Base-by-base conservation (phyloP, 2,797 vertebrate species). In the Clarias platycephalus region DNA sequence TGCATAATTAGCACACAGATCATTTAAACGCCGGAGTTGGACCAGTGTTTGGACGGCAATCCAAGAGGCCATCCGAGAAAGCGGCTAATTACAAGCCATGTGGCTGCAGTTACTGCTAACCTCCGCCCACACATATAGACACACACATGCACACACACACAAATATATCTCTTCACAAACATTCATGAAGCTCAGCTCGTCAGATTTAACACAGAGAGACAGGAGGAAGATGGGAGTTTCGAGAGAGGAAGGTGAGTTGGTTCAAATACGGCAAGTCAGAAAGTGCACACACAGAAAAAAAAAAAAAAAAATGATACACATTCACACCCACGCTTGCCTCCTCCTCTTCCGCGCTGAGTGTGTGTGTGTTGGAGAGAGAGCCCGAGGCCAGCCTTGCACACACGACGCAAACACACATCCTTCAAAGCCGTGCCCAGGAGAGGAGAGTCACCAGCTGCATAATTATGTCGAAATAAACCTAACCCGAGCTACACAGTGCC, bases 71-170 rank as follows among this genome's bases (percentile, higher is more conserved):
- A 74, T 66, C 83, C 60, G 81, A 87, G 83, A 86, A 85, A 88
- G 84, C 37, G 80, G 83, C 86, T 89, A 90, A 90, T 90, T 89
- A 88, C 86, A 84, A 89, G 86, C 84, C 84, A 84, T 81, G 70
- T 74, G 74, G 66, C 83, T 86, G 68, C 37, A 28, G 82, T 88
- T 81, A 74, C 49, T 55, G 86, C 81, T 71, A 87, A 83, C 86
- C 83, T 31, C 82, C 85, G 71, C 34, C 31, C 55, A 60, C 20
- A 15, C 85, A 64, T 37, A n/a, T 12, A 85, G 40, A 76, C 60
- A 60, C 22, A 74, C 22, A 58, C 44, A 71, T 34, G 8, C 76
- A 84, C 79, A 58, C 71, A 81, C 62, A 70, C 53, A 64, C 40
- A 70, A 26, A 81, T 81, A 81, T 20, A 24, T 24, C 12, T 24